Conservation (phyloP, 2,113 vertebrate genomes). For the Bubalus kerabau region DNA sequence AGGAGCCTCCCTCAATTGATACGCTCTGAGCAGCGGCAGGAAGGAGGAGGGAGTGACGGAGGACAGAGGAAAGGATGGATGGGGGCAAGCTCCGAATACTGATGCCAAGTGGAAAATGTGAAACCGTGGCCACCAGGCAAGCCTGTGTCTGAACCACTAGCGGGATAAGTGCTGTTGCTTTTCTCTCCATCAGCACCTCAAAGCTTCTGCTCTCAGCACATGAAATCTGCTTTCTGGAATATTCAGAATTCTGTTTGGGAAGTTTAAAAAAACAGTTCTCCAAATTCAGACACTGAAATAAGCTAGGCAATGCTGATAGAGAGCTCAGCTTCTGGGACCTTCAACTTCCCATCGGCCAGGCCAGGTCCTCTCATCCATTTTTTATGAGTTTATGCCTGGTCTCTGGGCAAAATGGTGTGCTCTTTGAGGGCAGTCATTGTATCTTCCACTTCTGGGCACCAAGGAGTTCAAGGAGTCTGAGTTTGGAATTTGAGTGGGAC, state of each 20-base stretch:
- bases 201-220: background rate
- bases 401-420: background rate
- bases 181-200: background rate
- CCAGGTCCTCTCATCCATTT: too few relatives aligned
- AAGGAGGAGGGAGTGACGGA: background rate
- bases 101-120: conserved; percentile 55
- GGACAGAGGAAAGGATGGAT: conserved; percentile 15
- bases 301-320: background rate
- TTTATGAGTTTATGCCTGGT: background rate
- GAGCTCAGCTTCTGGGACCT: background rate
- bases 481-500: background rate
- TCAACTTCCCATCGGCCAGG: too few relatives aligned
- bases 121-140: background rate
- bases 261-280: background rate
- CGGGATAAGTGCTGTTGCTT: background rate
- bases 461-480: background rate
- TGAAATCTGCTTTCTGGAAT: background rate
- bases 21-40: background rate
- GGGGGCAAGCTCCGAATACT: background rate
- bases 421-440: fast-evolving
- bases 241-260: background rate
- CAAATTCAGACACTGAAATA: background rate
- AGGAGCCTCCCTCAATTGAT: background rate
- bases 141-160: background rate
- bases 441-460: background rate